phyloP scores from a whole-genome alignment of 2,797 vertebrate species.

The Alouatta caraya region DNA sequence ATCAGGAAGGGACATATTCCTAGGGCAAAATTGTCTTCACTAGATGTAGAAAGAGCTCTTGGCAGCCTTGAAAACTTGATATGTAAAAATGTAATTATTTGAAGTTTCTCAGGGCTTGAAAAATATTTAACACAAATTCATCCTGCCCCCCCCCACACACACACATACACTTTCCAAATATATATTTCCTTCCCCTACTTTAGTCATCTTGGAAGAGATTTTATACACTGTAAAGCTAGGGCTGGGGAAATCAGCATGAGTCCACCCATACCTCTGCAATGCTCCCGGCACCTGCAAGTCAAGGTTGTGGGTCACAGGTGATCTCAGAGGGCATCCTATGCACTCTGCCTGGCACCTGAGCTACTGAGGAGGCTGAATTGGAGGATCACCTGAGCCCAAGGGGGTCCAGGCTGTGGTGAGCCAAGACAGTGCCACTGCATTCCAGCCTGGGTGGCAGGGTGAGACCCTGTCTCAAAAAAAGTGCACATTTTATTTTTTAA shows the following conservation, averaged over 20 bases:
- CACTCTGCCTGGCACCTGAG: no score
- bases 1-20: accelerated
- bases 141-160: no score
- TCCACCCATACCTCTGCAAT: accelerated
- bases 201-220: neutral
- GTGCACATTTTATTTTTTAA: accelerated
- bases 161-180: neutral
- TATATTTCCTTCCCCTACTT: neutral
- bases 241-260: neutral
- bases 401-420: neutral
- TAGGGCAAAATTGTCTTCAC: neutral
- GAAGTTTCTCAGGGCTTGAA: neutral
- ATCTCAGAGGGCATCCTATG: neutral
- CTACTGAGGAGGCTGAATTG: neutral
- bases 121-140: neutral
- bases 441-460: neutral
- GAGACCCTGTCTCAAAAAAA: neutral
- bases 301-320: neutral
- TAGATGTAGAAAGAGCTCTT: neutral
- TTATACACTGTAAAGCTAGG: neutral
- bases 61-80: neutral
- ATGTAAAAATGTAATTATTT: neutral
- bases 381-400: neutral
- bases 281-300: neutral
- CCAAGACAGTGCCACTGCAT: neutral